Base-by-base conservation (phyloP, 64 coral and sea anemone genomes). In the Acropora tenuis region DNA sequence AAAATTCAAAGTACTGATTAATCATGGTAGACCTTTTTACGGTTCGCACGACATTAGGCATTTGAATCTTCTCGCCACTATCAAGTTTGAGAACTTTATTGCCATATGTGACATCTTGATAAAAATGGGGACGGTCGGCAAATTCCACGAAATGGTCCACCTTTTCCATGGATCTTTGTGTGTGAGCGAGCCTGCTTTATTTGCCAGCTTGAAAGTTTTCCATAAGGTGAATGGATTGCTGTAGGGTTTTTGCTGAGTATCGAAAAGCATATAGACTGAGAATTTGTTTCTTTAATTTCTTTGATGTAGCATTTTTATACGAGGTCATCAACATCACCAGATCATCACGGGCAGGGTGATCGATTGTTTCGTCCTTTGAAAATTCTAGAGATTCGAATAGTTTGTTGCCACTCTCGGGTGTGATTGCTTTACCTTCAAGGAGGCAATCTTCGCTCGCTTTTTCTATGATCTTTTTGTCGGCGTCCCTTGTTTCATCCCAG, bases 201-300 rank as follows among this genome's bases (percentile, higher is more conserved):
- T 45, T 83, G 80, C 80, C 80, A 83, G 4, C 4, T 20, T 17
- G 53, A 83, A 15, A 83, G 52, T 18, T 83, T 83, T 63, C 80
- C 80, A 55, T 83, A 83, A 18, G 80, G 80, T 7, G 9, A 43
- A 83, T 83, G 80, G 48, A 83, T 57, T 83, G 50, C 17, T 63
- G 15, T 42, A 83, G 50, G 48, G 50, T 8, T 55, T 65, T 18
- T 30, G 20, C 80, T 59, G 79, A 9, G 79, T 82, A 82, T 82
- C 18, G 47, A 50, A 41, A 82, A 41, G 77, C 77, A 79, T 79
- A 79, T 9, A 79, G 77, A 44, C 44, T 79, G 6, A 81, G 79
- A 41, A 81, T 81, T 81, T 81, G 79, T 47, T 50, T 81, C 79
- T 81, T 81, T 53, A 81, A 81, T 16, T 50, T 81, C 79, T 81